Conservation (phyloP, 37 sponge, comb jelly and placozoan species). For the Cliona cf. orientalis region DNA sequence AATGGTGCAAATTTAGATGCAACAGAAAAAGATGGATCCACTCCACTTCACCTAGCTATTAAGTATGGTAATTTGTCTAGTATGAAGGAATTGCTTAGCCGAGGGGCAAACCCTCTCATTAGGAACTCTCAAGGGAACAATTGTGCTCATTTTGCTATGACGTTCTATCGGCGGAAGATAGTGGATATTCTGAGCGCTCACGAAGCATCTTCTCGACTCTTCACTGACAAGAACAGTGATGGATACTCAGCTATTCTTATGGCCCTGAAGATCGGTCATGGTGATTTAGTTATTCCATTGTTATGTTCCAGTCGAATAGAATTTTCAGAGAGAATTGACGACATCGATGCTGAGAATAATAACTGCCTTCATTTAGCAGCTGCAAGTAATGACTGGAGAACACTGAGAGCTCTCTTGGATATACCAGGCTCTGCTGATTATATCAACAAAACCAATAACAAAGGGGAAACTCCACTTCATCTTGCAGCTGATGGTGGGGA, state of each 20-base stretch:
- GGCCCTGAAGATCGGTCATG: constrained; percentile 22
- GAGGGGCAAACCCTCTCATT: constrained; percentile 35
- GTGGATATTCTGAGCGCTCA: constrained; percentile 16
- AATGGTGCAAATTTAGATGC: constrained; percentile 27
- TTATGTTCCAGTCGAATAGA: neutral
- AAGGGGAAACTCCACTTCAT: constrained; percentile 83
- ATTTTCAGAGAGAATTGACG: no score
- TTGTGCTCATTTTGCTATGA: constrained; percentile 63
- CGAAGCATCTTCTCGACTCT: constrained; percentile 17
- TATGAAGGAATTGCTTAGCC: constrained; percentile 41
- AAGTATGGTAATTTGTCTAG: constrained; percentile 37
- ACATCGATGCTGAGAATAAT: constrained; percentile 40
- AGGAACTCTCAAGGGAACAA: constrained; percentile 40
- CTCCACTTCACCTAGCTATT: constrained; percentile 71
- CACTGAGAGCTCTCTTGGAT: constrained; percentile 40
- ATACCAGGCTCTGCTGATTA: constrained; percentile 7
- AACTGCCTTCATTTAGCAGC: constrained; percentile 76
- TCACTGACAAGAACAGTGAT: constrained; percentile 29
- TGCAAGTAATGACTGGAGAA: constrained; percentile 35
- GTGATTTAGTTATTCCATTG: constrained; percentile 17
- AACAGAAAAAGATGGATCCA: constrained; percentile 50
- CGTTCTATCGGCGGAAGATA: constrained; percentile 17
- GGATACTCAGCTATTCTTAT: constrained; percentile 51
- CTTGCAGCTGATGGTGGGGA: constrained; percentile 67
- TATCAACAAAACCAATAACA: constrained; percentile 63